Base-by-base conservation (phyloP, 2,888 invertebrate species). In the Pandemis corylana region DNA sequence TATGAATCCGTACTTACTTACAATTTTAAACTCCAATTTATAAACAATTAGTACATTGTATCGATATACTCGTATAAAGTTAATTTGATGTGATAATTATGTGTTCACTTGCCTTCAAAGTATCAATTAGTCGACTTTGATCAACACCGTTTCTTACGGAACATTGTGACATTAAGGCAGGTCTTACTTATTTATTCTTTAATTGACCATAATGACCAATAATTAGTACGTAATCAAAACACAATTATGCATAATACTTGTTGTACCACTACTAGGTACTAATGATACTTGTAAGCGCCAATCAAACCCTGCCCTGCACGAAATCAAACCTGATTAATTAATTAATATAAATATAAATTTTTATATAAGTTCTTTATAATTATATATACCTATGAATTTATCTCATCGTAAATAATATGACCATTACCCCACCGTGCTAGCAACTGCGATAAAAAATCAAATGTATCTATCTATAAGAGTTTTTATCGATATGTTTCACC, bases 401-500 rank as follows among this genome's bases (percentile, higher is more conserved):
- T 69, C 65, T 66, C 59, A 65, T 51, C 69, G 65, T 70, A 53
- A 66, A 70, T 66, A 53, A 53, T 20, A 51, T 66, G 12, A 10
- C 28, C 15, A 56, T 49, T 62, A 61, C 9, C 63, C 42, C 59
- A 42, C 46, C 59, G 49, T 20, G 56, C 20, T 59, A 68, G 20
- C 20, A 49, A 63, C 41, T 64, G 69, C 64, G 71, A 74, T 75
- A 68, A 71, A 75, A 74, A 71, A 62, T 44, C 56, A 59, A 69
- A 72, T 66, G 76, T 71, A 74, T 67, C 70, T 71, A 74, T 67
- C 70, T 71, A 46, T 36, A 49, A 1, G 56, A 63, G 56, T 72
- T 76, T 76, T 68, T 72, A 65, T 69, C 66, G 42, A 49, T 53
- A 46, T 61, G 44, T 49, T 61, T 61, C 42, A 59, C 46, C 75